Evolutionary conservation across 23 tunicate genomes (phyloP).

Genomic region (Styela plicata): DNA sequence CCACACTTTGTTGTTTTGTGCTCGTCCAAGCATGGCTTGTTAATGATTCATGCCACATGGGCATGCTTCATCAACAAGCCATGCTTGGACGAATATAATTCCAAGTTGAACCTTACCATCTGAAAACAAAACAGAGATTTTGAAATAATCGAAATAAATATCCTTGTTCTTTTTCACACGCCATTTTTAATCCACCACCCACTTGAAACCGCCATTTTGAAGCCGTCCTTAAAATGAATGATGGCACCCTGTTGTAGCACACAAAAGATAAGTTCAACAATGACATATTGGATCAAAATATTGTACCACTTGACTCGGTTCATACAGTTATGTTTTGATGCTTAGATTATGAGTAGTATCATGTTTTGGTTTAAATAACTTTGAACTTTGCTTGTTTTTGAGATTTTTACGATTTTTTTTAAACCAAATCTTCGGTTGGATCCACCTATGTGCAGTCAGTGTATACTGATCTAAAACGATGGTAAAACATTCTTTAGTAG

Average conservation of each 20-base stretch:
- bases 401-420: too few species aligned
- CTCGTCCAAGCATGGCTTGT: not conserved
- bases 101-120: not conserved
- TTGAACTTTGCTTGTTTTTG: too few species aligned
- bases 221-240: not conserved
- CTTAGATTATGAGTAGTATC: too few species aligned
- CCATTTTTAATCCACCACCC: not conserved
- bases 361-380: too few species aligned
- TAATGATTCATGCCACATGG: too few species aligned
- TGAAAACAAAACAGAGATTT: not conserved
- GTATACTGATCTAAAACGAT: too few species aligned
- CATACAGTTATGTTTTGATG: too few species aligned
- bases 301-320: not conserved
- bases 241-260: not conserved
- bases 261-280: not conserved
- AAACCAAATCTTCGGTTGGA: too few species aligned
- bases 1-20: too few species aligned
- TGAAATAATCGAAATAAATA: not conserved
- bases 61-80: too few species aligned
- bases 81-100: not conserved
- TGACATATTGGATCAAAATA: not conserved
- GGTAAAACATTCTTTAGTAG: too few species aligned
- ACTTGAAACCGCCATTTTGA: not conserved
- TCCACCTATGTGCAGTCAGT: too few species aligned
- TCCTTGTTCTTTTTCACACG: not conserved